These are phyloP conservation scores for Oenanthe oenanthe DNA, from an alignment of 2,113 vertebrate genomes.

Conservation along the genomic window DNA sequence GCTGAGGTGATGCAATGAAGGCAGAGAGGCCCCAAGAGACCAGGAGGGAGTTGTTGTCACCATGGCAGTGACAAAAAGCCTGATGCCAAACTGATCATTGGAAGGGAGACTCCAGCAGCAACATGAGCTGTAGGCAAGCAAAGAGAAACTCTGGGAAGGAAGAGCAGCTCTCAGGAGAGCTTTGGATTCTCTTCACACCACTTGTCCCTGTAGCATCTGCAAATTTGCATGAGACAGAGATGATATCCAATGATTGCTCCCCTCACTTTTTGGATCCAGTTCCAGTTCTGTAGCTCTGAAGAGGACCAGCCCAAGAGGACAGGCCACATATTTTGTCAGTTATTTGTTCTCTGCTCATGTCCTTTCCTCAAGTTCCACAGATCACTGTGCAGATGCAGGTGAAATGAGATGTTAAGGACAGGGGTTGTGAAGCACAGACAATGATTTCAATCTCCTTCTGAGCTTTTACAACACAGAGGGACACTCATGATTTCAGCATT, in stretches of 20 bases:
- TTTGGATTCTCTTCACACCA: background rate
- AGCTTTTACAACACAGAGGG: background rate
- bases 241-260: fast-evolving
- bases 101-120: background rate
- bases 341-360: background rate
- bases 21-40: background rate
- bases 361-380: background rate
- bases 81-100: background rate
- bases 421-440: background rate
- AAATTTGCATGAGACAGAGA: background rate
- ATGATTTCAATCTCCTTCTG: background rate
- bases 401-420: background rate
- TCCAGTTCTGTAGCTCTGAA: background rate
- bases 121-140: background rate
- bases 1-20: background rate
- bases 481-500: background rate
- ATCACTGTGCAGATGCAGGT: background rate
- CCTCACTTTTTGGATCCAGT: background rate
- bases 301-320: background rate
- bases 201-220: background rate
- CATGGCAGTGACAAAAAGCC: background rate
- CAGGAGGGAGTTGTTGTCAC: fast-evolving
- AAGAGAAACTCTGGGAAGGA: background rate
- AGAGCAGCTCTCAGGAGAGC: background rate
- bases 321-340: background rate